phyloP scores from a whole-genome alignment of 2,888 invertebrate species.

The Teleogryllus oceanicus region DNA sequence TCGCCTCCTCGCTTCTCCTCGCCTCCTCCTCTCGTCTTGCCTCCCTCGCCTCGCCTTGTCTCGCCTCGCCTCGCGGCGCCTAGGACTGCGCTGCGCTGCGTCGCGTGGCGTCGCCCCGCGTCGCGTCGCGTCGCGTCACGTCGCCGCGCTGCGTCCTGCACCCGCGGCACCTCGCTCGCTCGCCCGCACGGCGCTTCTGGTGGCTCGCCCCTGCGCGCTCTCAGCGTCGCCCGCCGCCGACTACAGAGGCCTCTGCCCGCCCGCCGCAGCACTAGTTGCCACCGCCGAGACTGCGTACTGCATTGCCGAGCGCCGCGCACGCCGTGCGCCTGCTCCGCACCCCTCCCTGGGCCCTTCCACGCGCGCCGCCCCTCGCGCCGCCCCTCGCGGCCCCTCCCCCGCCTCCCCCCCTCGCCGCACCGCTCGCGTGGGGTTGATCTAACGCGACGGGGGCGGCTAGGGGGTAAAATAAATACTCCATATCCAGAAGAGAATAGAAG shows the following conservation, averaged over 20 bases:
- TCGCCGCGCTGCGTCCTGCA: neutral
- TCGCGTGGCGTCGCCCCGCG: too few species aligned
- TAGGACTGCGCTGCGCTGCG: too few species aligned
- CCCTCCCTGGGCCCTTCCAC: neutral
- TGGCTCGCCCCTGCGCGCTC: neutral
- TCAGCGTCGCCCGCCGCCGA: neutral
- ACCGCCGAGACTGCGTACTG: neutral
- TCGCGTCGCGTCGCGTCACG: neutral
- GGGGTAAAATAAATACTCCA: too few species aligned
- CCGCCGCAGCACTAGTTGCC: neutral
- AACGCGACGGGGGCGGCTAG: neutral
- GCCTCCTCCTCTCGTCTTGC: neutral
- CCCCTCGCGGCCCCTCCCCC: neutral
- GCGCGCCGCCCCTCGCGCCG: neutral
- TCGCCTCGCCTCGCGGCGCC: too few species aligned
- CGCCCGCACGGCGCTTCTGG: neutral
- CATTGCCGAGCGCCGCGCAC: neutral
- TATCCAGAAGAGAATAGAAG: too few species aligned
- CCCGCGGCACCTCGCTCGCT: neutral
- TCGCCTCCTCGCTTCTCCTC: neutral
- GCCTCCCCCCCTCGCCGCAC: neutral
- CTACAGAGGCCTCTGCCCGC: neutral
- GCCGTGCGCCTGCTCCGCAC: neutral
- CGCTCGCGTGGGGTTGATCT: neutral
- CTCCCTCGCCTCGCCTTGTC: neutral